Percentiles rank a stretch among this genome's conserved stretches.
Conservation (phyloP, 1,140 invertebrate species). For the Nymphalis io region DNA sequence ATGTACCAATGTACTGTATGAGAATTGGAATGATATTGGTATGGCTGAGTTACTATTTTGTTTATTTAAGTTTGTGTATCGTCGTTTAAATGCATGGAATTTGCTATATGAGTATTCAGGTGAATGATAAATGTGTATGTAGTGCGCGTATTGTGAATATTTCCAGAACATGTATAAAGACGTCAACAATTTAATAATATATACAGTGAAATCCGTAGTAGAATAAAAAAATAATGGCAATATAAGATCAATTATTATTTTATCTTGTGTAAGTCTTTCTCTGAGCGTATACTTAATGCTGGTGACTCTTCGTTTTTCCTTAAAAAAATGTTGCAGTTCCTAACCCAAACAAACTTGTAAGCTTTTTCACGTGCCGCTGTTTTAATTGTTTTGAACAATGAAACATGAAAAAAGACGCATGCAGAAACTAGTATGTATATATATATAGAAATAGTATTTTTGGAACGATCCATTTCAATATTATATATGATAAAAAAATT, state of each 20-base stretch:
- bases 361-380: constrained; percentile 14
- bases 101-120: not conserved
- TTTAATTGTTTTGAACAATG: constrained; percentile 26
- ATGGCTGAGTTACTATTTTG: not conserved
- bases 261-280: constrained; percentile 34
- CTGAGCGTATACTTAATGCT: constrained; percentile 20
- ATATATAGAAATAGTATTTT: no score
- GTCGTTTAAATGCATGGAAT: not conserved
- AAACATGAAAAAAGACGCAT: no score
- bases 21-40: constrained; percentile 1
- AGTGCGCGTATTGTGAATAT: constrained; percentile 12
- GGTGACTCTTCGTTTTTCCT: constrained; percentile 36
- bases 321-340: constrained; percentile 39
- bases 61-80: constrained; percentile 2
- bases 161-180: not conserved
- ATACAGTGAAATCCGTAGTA: constrained; percentile 10
- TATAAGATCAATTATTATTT: constrained; percentile 14
- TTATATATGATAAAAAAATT: no score
- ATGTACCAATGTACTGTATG: not conserved
- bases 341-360: constrained; percentile 37
- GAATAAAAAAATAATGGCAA: constrained; percentile 6
- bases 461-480: no score
- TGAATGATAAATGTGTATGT: not conserved
- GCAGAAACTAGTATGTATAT: no score
- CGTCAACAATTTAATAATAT: constrained; percentile 8